Evolutionary conservation across 1,140 invertebrate species (phyloP).

Genomic region (Holotrichia oblita): DNA sequence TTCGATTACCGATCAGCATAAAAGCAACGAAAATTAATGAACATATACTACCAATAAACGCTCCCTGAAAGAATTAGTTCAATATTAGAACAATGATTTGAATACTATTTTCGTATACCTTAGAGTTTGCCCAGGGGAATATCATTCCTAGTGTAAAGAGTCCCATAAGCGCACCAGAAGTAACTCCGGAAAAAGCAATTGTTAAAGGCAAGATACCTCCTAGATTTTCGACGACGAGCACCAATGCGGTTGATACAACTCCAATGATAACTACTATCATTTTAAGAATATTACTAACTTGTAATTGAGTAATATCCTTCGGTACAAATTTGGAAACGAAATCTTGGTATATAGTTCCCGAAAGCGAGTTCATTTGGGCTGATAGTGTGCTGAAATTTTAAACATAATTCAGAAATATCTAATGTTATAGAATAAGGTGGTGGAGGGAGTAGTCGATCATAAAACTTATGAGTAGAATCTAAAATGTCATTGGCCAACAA

Average conservation of each 20-base stretch:
- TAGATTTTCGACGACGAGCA: conserved; percentile 70
- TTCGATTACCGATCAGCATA: conserved; percentile 46
- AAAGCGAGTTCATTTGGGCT: conserved; percentile 71
- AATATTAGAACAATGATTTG: not conserved
- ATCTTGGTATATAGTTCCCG: conserved; percentile 74
- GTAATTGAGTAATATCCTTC: conserved; percentile 60
- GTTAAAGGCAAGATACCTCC: conserved; percentile 70
- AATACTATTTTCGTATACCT: conserved; percentile 56
- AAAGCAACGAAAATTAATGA: conserved; percentile 44
- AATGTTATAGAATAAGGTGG: too few species aligned
- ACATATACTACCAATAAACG: conserved; percentile 48
- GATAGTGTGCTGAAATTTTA: conserved; percentile 69
- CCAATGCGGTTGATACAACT: conserved; percentile 66
- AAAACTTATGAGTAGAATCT: too few species aligned
- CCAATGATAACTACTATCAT: conserved; percentile 70
- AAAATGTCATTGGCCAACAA: too few species aligned
- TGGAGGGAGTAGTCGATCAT: too few species aligned
- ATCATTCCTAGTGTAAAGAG: conserved; percentile 75
- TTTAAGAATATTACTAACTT: conserved; percentile 65
- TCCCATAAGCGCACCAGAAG: conserved; percentile 72
- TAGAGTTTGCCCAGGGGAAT: conserved; percentile 70
- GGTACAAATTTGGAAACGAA: conserved; percentile 64
- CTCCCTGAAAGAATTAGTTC: conserved; percentile 47
- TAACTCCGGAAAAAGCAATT: conserved; percentile 70
- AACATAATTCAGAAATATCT: too few species aligned